A percentile compares a stretch with the other conserved stretches of the same genome.
Conservation (phyloP, 2,797 vertebrate species). For the Danio choprae region DNA sequence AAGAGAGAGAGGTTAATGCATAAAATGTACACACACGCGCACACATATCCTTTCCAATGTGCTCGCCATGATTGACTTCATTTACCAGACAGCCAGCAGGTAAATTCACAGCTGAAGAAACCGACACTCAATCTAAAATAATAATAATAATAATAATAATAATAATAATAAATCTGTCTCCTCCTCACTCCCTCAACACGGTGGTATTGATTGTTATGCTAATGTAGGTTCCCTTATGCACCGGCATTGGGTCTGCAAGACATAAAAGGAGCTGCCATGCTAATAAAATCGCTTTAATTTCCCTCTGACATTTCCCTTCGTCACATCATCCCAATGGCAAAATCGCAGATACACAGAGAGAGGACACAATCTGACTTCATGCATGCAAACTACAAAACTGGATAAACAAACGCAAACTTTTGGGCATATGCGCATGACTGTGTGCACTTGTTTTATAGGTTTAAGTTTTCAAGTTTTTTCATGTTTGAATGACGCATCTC, state of each 20-base stretch:
- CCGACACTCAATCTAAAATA: constrained; percentile 29
- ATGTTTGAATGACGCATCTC: constrained; percentile 18
- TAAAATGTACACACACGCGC: not conserved
- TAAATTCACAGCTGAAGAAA: constrained; percentile 7
- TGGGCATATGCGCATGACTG: not conserved
- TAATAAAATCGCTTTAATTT: constrained; percentile 41
- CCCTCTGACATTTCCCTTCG: constrained; percentile 25
- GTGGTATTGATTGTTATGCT: constrained; percentile 48
- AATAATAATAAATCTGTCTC: constrained; percentile 11
- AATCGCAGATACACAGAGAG: constrained; percentile 9
- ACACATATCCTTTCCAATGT: not conserved
- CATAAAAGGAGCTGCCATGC: constrained; percentile 19
- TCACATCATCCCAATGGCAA: constrained; percentile 20
- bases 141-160: constrained; percentile 31
- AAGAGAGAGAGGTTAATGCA: constrained; percentile 18
- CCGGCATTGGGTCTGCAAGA: constrained; percentile 24
- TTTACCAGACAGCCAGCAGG: constrained; percentile 40
- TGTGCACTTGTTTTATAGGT: not conserved
- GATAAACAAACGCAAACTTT: not conserved
- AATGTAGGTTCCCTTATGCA: constrained; percentile 34
- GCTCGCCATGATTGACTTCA: constrained; percentile 16
- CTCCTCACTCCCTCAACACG: not conserved
- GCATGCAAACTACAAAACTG: not conserved
- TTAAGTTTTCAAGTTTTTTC: not conserved
- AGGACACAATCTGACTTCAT: not conserved